Conservation (phyloP, 2,888 invertebrate genomes). For the Drosophila robusta region DNA sequence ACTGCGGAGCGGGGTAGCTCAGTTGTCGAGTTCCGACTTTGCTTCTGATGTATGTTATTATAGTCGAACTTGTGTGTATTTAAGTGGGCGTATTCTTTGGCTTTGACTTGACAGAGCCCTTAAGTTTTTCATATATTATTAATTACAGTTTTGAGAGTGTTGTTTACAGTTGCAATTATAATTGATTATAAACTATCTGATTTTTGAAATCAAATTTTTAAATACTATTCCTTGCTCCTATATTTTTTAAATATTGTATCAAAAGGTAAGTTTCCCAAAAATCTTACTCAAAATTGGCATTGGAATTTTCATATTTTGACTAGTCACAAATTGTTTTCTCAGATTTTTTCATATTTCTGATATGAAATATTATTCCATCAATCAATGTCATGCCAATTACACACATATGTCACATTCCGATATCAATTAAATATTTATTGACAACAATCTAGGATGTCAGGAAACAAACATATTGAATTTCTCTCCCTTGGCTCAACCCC, state of each 20-base stretch:
- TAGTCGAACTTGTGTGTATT: slow-evolving; percentile 29
- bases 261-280: no score
- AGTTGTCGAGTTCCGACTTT: slow-evolving; percentile 35
- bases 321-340: not conserved
- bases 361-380: slow-evolving; percentile 39
- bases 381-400: slow-evolving; percentile 36
- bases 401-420: slow-evolving; percentile 35
- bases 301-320: not conserved
- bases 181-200: not conserved
- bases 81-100: slow-evolving; percentile 54
- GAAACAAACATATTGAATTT: slow-evolving; percentile 42
- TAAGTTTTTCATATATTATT: slow-evolving; percentile 27
- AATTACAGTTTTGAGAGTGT: slow-evolving; percentile 33
- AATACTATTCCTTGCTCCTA: no score
- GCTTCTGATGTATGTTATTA: slow-evolving; percentile 39
- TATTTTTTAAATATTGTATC: no score
- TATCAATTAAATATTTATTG: slow-evolving; percentile 71
- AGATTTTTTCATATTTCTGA: not conserved
- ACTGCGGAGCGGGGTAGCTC: not conserved
- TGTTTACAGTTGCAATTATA: slow-evolving; percentile 24
- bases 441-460: slow-evolving; percentile 33
- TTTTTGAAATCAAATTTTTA: no score
- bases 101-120: slow-evolving; percentile 17
- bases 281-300: no score
- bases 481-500: slow-evolving; percentile 9